Base-by-base conservation (phyloP, 2,797 vertebrate species). In the Enoplosus armatus region DNA sequence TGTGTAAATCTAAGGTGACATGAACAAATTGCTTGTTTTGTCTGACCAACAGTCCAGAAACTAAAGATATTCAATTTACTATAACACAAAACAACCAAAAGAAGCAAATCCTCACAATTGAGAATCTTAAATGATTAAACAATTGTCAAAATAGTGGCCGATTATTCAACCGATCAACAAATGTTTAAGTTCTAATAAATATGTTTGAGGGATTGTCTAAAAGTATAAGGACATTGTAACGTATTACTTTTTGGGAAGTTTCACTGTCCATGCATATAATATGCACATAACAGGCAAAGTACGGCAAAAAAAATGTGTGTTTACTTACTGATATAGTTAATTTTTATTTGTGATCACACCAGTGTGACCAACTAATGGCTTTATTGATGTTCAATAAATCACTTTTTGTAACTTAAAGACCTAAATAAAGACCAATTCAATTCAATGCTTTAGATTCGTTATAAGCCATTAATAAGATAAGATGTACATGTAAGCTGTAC, bases 321-420 rank as follows among this genome's bases (percentile, higher is more conserved):
- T 18, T 66, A 39, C 8, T 33, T 31, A 24, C 14, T 24, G 29
- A 5, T 37, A 2, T 29, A 31, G 37, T 62, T 35, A 6, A 22
- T 55, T 64, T 48, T 22, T 0, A 61, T 39, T 29, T n/a, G 33
- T 41, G 31, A 41, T 72, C 56, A 51, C 3, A 37, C n/a, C n/a
- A n/a, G n/a, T n/a, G n/a, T n/a, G n/a, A n/a, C n/a, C n/a, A n/a
- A 71, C 10, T 47, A 18, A 4, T 16, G 22, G 22, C 15, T 63
- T 26, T 54, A 63, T 51, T 51, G 15, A 60, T 62, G 27, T 10
- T 14, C 35, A n/a, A 24, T 14, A 24, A 41, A 18, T 45, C 10
- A 29, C 9, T 61, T 43, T 69, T 20, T 18, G 20, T 58, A 45
- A 69, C n/a, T 72, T 72, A 20, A 61, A 50, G 31, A 37, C 16